phyloP scores from a whole-genome alignment of 2,888 invertebrate species.

The Erpobdella octoculata region DNA sequence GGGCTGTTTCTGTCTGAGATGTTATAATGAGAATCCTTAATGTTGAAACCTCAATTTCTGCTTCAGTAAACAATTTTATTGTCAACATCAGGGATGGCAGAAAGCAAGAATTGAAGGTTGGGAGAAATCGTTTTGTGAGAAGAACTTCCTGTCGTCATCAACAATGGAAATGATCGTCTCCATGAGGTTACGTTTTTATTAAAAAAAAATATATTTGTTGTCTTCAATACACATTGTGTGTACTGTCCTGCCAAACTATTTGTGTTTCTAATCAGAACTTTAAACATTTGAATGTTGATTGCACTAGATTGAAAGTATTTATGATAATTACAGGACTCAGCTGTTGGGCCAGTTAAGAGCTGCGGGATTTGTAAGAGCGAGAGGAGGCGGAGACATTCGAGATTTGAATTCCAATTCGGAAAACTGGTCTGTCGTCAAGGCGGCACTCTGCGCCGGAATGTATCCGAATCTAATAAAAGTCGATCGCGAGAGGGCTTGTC shows the following conservation, averaged over 20 bases:
- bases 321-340: slow-evolving; percentile 56
- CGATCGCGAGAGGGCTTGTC: slow-evolving; percentile 58
- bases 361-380: slow-evolving; percentile 65
- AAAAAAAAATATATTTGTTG: too few species aligned
- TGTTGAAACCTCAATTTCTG: neutral
- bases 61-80: neutral
- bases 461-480: slow-evolving; percentile 79
- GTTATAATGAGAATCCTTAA: too few species aligned
- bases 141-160: slow-evolving; percentile 68
- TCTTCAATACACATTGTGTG: too few species aligned
- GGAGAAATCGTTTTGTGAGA: slow-evolving; percentile 66
- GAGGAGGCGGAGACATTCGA: slow-evolving; percentile 59
- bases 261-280: too few species aligned
- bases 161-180: slow-evolving; percentile 84
- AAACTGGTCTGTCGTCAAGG: slow-evolving; percentile 83
- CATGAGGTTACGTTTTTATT: slow-evolving; percentile 65
- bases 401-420: slow-evolving; percentile 75
- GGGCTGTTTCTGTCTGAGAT: neutral
- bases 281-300: too few species aligned
- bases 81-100: slow-evolving; percentile 55
- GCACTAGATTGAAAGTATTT: too few species aligned
- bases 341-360: slow-evolving; percentile 70
- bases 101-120: slow-evolving; percentile 64
- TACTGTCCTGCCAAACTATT: too few species aligned
- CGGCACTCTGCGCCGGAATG: slow-evolving; percentile 75